Evolutionary conservation across 2,113 vertebrate genomes (phyloP).

Genomic region (Cryptomyrus ogoouensis): DNA sequence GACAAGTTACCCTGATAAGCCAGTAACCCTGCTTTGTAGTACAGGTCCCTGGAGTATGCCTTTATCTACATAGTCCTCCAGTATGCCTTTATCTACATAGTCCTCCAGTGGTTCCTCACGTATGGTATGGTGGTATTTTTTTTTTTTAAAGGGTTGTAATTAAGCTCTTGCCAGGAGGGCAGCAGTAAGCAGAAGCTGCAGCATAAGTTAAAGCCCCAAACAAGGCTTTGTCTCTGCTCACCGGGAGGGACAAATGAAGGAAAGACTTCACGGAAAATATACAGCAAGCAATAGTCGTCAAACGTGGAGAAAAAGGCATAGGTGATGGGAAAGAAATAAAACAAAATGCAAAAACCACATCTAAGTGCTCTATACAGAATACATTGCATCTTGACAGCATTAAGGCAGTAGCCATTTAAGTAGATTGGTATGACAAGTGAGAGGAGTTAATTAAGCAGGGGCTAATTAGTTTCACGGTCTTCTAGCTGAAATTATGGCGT

Average conservation of each 20-base stretch:
- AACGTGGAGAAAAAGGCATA: background rate
- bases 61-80: background rate
- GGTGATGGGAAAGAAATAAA: background rate
- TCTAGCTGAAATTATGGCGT: background rate
- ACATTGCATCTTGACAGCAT: background rate
- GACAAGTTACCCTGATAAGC: no score
- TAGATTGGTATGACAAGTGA: background rate
- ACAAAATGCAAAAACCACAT: background rate
- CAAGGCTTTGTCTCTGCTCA: background rate
- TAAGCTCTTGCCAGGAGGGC: background rate
- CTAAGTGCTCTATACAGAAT: background rate
- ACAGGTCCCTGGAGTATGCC: no score
- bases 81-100: no score
- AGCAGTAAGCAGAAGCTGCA: background rate
- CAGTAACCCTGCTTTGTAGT: no score
- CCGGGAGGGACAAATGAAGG: background rate
- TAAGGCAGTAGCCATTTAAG: background rate
- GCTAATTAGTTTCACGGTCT: background rate
- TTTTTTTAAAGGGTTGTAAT: background rate
- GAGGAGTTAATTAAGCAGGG: background rate
- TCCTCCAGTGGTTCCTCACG: background rate
- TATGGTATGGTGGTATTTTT: background rate
- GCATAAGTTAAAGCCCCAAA: background rate
- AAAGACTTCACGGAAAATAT: background rate
- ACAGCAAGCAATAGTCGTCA: background rate